A percentile compares a stretch with the other conserved stretches of the same genome.
These are phyloP conservation scores for Euclidia mi DNA, from an alignment of 2,888 invertebrate species.

Conservation along the genomic window DNA sequence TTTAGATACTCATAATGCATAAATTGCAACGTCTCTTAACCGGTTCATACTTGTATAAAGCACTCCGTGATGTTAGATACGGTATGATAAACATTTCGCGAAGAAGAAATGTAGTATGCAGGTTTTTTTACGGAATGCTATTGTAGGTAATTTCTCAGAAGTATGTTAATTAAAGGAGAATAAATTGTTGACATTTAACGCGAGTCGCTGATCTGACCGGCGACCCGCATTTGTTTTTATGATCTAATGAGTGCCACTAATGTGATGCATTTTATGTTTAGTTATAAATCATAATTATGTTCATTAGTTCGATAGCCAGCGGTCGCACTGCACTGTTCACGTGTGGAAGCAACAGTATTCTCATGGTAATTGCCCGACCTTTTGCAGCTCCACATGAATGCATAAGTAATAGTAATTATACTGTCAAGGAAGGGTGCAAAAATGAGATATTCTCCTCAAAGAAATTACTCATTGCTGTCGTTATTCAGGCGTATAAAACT, in stretches of 20 bases:
- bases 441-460: constrained; percentile 45
- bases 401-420: constrained; percentile 54
- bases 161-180: constrained; percentile 4
- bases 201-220: neutral
- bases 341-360: constrained; percentile 16
- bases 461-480: constrained; percentile 24
- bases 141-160: constrained; percentile 1
- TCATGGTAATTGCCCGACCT: constrained; percentile 40
- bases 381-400: constrained; percentile 41
- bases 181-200: neutral
- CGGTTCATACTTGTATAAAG: constrained; percentile 33
- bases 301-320: neutral
- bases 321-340: neutral
- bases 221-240: neutral
- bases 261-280: neutral
- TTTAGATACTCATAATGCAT: constrained; percentile 47
- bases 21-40: constrained; percentile 41
- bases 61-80: constrained; percentile 26
- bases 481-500: constrained; percentile 40
- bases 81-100: constrained; percentile 31
- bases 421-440: constrained; percentile 58
- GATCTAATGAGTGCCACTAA: neutral
- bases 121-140: neutral
- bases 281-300: constrained; percentile 2
- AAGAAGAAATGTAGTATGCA: constrained; percentile 18